phyloP scores from a whole-genome alignment of 2,797 vertebrate species.

The Cetoscarus ocellatus region DNA sequence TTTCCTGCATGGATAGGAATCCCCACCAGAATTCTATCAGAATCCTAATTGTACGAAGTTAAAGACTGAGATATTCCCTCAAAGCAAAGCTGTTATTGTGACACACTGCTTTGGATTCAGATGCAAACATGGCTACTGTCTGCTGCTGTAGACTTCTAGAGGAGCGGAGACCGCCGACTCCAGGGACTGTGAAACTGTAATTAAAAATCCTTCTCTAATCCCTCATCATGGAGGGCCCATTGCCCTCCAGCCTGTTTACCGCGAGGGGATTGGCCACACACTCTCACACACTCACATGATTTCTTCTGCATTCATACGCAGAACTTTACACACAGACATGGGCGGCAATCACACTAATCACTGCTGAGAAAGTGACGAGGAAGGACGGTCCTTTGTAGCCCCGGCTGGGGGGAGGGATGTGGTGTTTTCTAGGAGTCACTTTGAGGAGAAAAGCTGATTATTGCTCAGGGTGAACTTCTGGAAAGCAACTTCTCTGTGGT shows the following conservation, averaged over 20 bases:
- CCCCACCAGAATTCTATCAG: conserved; percentile 7
- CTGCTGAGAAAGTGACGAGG: conserved; percentile 26
- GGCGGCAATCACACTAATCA: conserved; percentile 51
- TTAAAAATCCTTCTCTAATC: conserved; percentile 79
- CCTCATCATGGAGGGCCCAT: conserved; percentile 66
- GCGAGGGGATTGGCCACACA: conserved; percentile 63
- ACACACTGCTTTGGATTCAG: conserved; percentile 13
- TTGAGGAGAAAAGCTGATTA: conserved; percentile 61
- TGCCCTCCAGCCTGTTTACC: conserved; percentile 74
- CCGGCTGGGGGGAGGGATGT: conserved; percentile 17
- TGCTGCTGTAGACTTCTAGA: conserved; percentile 39
- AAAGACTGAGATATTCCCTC: conserved; percentile 2
- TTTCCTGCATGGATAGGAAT: conserved; percentile 9
- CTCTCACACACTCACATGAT: conserved; percentile 31
- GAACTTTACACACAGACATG: conserved; percentile 46
- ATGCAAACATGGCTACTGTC: conserved; percentile 19
- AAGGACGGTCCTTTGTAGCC: conserved; percentile 40
- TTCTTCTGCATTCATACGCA: conserved; percentile 48
- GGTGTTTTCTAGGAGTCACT: conserved; percentile 54
- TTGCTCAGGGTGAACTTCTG: conserved; percentile 51
- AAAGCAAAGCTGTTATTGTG: not conserved
- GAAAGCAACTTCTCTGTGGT: conserved; percentile 22
- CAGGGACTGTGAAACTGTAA: conserved; percentile 69
- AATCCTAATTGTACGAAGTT: not conserved
- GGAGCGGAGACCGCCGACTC: conserved; percentile 50